Evolutionary conservation across 2,888 invertebrate species (phyloP).

Genomic region (Cosmopolites sordidus): DNA sequence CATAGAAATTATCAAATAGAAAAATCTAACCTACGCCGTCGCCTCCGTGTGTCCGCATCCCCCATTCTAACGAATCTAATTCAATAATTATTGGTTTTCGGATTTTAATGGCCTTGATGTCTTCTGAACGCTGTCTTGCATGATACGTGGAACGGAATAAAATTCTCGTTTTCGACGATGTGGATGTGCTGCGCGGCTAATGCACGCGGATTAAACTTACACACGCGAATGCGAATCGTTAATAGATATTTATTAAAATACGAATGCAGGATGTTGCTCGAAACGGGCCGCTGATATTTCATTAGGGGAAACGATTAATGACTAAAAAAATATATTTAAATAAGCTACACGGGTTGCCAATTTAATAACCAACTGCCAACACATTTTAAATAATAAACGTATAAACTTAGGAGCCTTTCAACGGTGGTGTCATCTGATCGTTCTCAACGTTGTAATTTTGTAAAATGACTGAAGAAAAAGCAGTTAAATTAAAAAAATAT

Average conservation of each 20-base stretch:
- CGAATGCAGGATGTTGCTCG: slow-evolving; percentile 16
- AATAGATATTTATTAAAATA: slow-evolving; percentile 19
- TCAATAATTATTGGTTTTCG: slow-evolving; percentile 22
- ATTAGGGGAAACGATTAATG: too few species aligned
- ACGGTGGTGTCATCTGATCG: too few species aligned
- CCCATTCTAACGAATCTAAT: slow-evolving; percentile 16
- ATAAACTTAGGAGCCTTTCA: too few species aligned
- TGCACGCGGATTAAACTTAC: slow-evolving; percentile 21
- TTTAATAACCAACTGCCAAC: too few species aligned
- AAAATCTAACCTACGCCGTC: slow-evolving; percentile 14
- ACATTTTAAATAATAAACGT: too few species aligned
- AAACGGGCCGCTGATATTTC: too few species aligned
- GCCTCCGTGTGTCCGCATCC: slow-evolving; percentile 9
- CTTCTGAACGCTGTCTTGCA: slow-evolving; percentile 23
- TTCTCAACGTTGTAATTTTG: too few species aligned
- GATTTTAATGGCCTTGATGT: slow-evolving; percentile 24
- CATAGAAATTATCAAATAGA: slow-evolving; percentile 22
- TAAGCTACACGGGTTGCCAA: too few species aligned
- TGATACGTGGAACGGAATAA: slow-evolving; percentile 15
- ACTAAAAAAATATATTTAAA: too few species aligned
- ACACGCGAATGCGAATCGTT: slow-evolving; percentile 15
- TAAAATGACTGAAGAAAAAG: too few species aligned
- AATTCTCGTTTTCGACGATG: slow-evolving; percentile 16
- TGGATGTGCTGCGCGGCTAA: slow-evolving; percentile 8
- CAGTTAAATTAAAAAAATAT: too few species aligned